Evolutionary conservation across 2,113 vertebrate species (phyloP).

Genomic region (Potamarius usumacintae): DNA sequence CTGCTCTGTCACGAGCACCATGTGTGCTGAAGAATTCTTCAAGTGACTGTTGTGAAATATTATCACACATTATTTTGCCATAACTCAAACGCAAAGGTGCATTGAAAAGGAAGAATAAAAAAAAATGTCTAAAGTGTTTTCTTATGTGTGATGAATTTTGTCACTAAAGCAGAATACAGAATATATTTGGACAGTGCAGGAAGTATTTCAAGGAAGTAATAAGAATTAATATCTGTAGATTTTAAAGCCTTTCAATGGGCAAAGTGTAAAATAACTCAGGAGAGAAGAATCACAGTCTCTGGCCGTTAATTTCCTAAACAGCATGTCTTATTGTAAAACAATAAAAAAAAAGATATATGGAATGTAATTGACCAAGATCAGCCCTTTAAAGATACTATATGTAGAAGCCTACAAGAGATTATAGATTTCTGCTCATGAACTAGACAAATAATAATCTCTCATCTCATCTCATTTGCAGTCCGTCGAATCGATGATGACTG

Average conservation of each 20-base stretch:
- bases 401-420: too few relatives aligned
- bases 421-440: too few relatives aligned
- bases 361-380: too few relatives aligned
- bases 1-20: not conserved
- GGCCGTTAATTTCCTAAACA: not conserved
- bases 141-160: not conserved
- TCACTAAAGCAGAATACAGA: not conserved
- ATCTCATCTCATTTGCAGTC: too few relatives aligned
- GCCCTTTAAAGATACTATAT: too few relatives aligned
- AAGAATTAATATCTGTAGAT: not conserved
- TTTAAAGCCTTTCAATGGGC: not conserved
- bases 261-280: not conserved
- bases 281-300: not conserved
- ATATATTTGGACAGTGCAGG: too few relatives aligned
- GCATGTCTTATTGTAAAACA: too few relatives aligned
- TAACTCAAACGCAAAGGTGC: not conserved
- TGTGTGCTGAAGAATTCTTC: constrained; percentile 15
- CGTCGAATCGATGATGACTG: too few relatives aligned
- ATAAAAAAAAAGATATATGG: too few relatives aligned
- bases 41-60: not conserved
- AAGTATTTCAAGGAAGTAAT: too few relatives aligned
- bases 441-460: too few relatives aligned
- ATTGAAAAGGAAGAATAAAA: not conserved
- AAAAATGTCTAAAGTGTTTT: not conserved
- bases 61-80: not conserved